These are phyloP conservation scores for Galerucella nymphaeae DNA, from an alignment of 2,888 invertebrate genomes.

Conservation along the genomic window DNA sequence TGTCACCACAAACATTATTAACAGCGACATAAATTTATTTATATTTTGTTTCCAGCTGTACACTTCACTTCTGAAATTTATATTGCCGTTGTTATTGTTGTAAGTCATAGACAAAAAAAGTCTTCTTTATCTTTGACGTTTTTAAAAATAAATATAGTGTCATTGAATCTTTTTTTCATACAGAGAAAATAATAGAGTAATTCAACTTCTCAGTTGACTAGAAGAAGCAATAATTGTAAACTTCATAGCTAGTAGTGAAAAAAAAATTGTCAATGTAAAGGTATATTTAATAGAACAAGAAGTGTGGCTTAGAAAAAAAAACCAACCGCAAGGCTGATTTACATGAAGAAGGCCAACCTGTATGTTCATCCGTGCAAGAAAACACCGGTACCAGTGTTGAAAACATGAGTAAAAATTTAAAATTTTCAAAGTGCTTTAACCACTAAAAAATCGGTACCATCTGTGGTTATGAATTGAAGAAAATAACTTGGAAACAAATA, in stretches of 20 bases:
- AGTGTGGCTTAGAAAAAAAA: neutral
- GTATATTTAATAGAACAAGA: neutral
- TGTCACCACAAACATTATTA: conserved; percentile 10
- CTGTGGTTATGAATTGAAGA: too few species aligned
- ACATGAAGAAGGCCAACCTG: neutral
- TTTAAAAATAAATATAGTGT: neutral
- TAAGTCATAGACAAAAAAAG: conserved; percentile 3
- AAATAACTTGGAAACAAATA: too few species aligned
- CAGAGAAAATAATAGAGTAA: too few species aligned
- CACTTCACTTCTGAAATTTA: neutral
- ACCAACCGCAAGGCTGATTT: neutral
- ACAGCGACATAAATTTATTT: conserved; percentile 16
- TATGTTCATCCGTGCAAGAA: too few species aligned
- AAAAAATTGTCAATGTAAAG: neutral
- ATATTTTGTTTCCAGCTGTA: conserved; percentile 7
- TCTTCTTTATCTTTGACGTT: neutral
- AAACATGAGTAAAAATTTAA: too few species aligned
- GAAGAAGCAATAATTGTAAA: too few species aligned
- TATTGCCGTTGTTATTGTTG: conserved; percentile 7
- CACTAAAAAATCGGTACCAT: too few species aligned
- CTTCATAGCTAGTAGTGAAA: too few species aligned
- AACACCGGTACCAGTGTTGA: too few species aligned
- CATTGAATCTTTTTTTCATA: neutral
- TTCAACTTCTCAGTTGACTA: too few species aligned
- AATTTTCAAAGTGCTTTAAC: too few species aligned